Base-by-base conservation (phyloP, 1,140 invertebrate species). In the Leptinotarsa lineolata region DNA sequence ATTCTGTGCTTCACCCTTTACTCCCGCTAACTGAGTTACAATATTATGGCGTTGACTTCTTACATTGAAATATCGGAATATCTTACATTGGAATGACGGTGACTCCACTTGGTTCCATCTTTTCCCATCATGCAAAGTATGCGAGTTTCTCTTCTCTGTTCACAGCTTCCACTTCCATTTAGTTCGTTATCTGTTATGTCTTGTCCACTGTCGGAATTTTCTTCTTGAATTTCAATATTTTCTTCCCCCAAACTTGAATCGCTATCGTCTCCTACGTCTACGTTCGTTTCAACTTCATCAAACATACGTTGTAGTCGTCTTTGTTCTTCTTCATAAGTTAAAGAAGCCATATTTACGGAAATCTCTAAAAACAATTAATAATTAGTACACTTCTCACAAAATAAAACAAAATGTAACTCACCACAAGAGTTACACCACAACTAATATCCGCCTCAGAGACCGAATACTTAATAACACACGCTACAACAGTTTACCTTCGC, bases 161-260 rank as follows among this genome's bases (percentile, higher is more conserved):
- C n/a, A n/a, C n/a, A n/a, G n/a, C n/a, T n/a, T n/a, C n/a, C n/a
- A 61, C 59, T 5, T 61, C 59, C 59, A 61, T 61, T 61, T n/a
- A 61, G 59, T 61, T 61, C 21, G n/a, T 61, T n/a, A 61, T 61
- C 59, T 61, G 59, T 61, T 61, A 61, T 61, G 59, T 61, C 59
- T 61, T 61, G 59, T 61, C n/a, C 59, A 61, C 59, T 61, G 59
- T 61, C 59, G 5, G 21, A 61, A 61, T 61, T 61, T 61, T 61
- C n/a, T 61, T 61, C 21, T 61, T 21, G 21, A 61, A 61, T 61
- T n/a, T 6, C 59, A 61, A 61, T 61, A 61, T 21, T 8, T 5
- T 61, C n/a, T 61, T 61, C n/a, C 21, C 59, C 59, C 59, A 61
- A 61, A 61, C 59, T 61, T 61, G 59, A n/a, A 61, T 61, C 59